Evolutionary conservation across 2,888 invertebrate genomes (phyloP).

Genomic region (Caenorhabditis parvicauda): DNA sequence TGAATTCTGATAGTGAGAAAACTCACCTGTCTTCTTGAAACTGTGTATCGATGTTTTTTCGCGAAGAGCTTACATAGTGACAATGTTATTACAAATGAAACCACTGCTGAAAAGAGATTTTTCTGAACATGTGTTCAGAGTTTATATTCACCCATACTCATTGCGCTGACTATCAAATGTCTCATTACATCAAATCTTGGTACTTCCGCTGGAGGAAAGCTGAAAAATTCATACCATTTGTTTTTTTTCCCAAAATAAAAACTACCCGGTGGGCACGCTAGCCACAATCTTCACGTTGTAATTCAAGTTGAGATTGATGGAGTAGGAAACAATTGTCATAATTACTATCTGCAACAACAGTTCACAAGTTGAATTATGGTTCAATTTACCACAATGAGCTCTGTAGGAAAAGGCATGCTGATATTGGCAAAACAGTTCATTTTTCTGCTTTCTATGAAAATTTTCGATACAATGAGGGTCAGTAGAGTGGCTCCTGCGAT

Average conservation of each 20-base stretch:
- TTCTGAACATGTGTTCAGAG: neutral
- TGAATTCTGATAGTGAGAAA: neutral
- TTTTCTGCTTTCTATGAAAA: slow-evolving; percentile 19
- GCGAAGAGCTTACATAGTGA: slow-evolving; percentile 67
- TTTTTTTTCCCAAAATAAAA: no score
- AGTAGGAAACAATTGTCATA: slow-evolving; percentile 56
- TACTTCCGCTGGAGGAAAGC: slow-evolving; percentile 55
- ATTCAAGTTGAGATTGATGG: slow-evolving; percentile 59
- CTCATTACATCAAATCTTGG: slow-evolving; percentile 51
- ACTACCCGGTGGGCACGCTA: no score
- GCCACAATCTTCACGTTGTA: no score
- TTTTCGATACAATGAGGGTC: slow-evolving; percentile 15
- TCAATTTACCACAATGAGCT: slow-evolving; percentile 40
- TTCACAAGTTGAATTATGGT: neutral
- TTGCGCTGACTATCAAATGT: slow-evolving; percentile 67
- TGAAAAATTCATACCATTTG: slow-evolving; percentile 59
- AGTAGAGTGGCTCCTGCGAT: slow-evolving; percentile 18
- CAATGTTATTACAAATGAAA: slow-evolving; percentile 66
- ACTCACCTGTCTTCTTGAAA: slow-evolving; percentile 66
- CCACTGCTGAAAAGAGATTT: slow-evolving; percentile 58
- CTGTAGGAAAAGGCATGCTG: slow-evolving; percentile 49
- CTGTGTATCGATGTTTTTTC: slow-evolving; percentile 65
- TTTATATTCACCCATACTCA: slow-evolving; percentile 59
- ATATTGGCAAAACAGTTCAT: no score
- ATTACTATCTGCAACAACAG: slow-evolving; percentile 60